These are phyloP conservation scores for Tachina fera DNA, from an alignment of 2,888 invertebrate genomes.

Conservation along the genomic window DNA sequence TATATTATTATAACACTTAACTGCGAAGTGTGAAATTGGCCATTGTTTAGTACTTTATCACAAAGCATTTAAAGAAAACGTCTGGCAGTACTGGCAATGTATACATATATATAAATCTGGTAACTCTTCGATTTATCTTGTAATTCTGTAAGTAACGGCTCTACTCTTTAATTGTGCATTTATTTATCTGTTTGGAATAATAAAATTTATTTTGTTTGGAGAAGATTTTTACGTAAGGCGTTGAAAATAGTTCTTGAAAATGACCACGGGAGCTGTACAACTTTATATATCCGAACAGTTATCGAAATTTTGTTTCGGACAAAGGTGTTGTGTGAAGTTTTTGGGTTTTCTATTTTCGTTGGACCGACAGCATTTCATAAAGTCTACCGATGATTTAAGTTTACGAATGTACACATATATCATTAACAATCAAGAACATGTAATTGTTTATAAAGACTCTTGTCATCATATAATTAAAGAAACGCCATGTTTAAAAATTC, in stretches of 20 bases:
- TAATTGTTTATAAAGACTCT: constrained; percentile 68
- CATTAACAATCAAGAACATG: constrained; percentile 68
- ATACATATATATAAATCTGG: constrained; percentile 11
- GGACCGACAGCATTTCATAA: constrained; percentile 64
- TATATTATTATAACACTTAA: no score
- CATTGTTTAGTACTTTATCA: no score
- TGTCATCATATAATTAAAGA: constrained; percentile 70
- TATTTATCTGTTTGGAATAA: constrained; percentile 28
- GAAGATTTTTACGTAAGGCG: not conserved
- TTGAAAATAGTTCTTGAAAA: constrained; percentile 12
- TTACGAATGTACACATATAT: constrained; percentile 56
- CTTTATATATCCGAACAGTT: constrained; percentile 72
- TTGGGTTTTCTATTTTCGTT: constrained; percentile 66
- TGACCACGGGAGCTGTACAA: constrained; percentile 62
- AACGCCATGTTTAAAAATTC: constrained; percentile 49
- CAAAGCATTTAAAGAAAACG: not conserved
- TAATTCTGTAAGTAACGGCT: constrained; percentile 63
- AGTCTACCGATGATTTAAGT: constrained; percentile 61
- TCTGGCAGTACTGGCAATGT: not conserved
- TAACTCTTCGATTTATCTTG: constrained; percentile 43
- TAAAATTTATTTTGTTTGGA: constrained; percentile 6
- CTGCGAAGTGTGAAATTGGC: no score
- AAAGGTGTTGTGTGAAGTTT: constrained; percentile 72
- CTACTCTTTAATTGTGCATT: constrained; percentile 36
- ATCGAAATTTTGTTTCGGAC: constrained; percentile 59